Evolutionary conservation across 1,140 invertebrate genomes (phyloP).

Genomic region (silkworm (Bombyx mori)): ASM3026992v2 NC_085107.1:20495501-20496000

Average conservation of each 20-base stretch:
- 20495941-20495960: not conserved
- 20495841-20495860: not conserved
- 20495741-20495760: conserved; percentile 39
- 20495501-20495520: conserved; percentile 32
- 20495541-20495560: conserved; percentile 38
- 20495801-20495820: not conserved
- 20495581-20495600: conserved; percentile 21
- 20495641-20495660: conserved; percentile 17
- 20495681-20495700: conserved; percentile 20
- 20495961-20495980: conserved; percentile 7
- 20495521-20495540: conserved; percentile 21
- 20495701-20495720: conserved; percentile 39
- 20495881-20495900: conserved; percentile 34
- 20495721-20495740: conserved; percentile 43
- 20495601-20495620: conserved; percentile 41
- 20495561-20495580: conserved; percentile 31
- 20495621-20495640: conserved; percentile 29
- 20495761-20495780: conserved; percentile 5
- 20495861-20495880: conserved; percentile 35
- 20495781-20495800: too few species aligned
- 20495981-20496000: not conserved
- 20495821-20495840: conserved; percentile 4
- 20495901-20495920: not conserved
- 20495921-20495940: too few species aligned
- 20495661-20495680: conserved; percentile 30